Evolutionary conservation across 2,888 invertebrate genomes (phyloP).

Genomic region (Aporophyla nigra): DNA sequence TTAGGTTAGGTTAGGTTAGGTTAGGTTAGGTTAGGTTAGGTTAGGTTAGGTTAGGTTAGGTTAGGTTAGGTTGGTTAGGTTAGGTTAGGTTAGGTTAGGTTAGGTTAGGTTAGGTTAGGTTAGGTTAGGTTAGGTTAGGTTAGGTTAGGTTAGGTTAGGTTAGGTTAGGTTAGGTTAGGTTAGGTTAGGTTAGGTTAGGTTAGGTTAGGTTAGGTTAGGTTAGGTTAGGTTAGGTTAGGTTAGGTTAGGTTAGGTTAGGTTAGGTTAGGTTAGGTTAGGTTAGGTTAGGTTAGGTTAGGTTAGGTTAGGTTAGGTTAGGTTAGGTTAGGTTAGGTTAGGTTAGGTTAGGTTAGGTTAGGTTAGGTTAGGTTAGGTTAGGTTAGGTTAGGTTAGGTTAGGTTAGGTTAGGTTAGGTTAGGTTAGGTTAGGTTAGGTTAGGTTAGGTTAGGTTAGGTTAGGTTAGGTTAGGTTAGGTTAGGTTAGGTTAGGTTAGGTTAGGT

Average conservation of each 20-base stretch:
- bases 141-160: slow-evolving; percentile 56
- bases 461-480: slow-evolving; percentile 25
- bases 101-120: slow-evolving; percentile 56
- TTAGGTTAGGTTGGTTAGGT: slow-evolving; percentile 56
- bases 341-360: slow-evolving; percentile 52
- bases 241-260: slow-evolving; percentile 59
- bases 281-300: slow-evolving; percentile 56
- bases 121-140: slow-evolving; percentile 49
- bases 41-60: slow-evolving; percentile 36
- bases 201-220: slow-evolving; percentile 56
- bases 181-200: slow-evolving; percentile 60
- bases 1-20: slow-evolving; percentile 1
- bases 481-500: slow-evolving; percentile 32
- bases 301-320: slow-evolving; percentile 58
- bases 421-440: slow-evolving; percentile 32
- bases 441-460: slow-evolving; percentile 24
- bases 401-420: slow-evolving; percentile 58
- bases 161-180: slow-evolving; percentile 57
- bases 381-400: slow-evolving; percentile 63
- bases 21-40: slow-evolving; percentile 48
- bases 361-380: slow-evolving; percentile 63
- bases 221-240: slow-evolving; percentile 55
- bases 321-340: slow-evolving; percentile 58
- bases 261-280: slow-evolving; percentile 61
- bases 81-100: slow-evolving; percentile 57